Percentiles rank a stretch among this genome's conserved stretches.
Conservation (phyloP, 2,113 vertebrate species). For the Spilogale gracilis region DNA sequence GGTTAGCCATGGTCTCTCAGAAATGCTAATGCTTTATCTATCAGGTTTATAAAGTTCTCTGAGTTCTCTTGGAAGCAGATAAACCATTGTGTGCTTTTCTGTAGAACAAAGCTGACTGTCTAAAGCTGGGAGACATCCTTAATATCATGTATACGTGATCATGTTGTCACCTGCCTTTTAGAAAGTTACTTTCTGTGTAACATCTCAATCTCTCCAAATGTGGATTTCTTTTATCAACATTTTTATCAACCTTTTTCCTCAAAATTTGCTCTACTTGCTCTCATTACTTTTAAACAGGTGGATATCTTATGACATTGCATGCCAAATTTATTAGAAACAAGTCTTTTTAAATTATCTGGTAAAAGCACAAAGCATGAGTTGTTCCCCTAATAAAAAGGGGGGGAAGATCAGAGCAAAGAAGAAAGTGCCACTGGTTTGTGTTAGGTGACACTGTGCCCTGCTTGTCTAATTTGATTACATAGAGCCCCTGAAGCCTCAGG, state of each 20-base stretch:
- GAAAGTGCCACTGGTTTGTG: conserved; percentile 89
- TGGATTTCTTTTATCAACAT: conserved; percentile 24
- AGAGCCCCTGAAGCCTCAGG: conserved; percentile 88
- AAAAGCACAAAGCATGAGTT: conserved; percentile 83
- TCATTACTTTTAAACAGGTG: conserved; percentile 63
- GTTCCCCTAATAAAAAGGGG: conserved; percentile 83
- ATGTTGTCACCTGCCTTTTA: conserved; percentile 47
- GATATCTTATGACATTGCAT: conserved; percentile 67
- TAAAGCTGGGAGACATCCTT: background rate
- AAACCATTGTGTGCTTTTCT: background rate
- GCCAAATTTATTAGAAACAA: conserved; percentile 79
- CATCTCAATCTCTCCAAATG: background rate
- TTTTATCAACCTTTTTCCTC: background rate
- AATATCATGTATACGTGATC: conserved; percentile 5
- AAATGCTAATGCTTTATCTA: conserved; percentile 48
- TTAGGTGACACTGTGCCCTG: conserved; percentile 90
- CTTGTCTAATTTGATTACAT: conserved; percentile 93
- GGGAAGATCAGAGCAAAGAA: conserved; percentile 86
- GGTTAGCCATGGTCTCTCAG: conserved; percentile 23
- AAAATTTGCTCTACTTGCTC: background rate
- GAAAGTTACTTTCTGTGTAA: conserved; percentile 60
- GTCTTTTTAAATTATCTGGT: conserved; percentile 84
- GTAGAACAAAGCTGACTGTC: background rate
- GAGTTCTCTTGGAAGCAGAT: conserved; percentile 41
- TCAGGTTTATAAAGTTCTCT: conserved; percentile 64